phyloP scores from a whole-genome alignment of 2,888 invertebrate genomes.

The Andrena camellia region DNA sequence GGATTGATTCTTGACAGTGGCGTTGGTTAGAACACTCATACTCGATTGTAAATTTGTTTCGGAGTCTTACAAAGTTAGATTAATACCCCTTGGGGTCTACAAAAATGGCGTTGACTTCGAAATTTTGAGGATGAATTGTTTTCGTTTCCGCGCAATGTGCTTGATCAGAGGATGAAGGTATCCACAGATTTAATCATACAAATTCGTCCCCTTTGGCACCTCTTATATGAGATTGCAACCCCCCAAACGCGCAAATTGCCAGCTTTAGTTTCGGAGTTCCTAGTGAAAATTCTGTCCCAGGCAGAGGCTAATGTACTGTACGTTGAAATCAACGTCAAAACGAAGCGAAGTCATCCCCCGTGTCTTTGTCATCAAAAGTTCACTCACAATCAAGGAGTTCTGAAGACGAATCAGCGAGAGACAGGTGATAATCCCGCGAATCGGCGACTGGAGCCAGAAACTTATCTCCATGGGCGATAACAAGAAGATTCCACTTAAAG shows the following conservation, averaged over 20 bases:
- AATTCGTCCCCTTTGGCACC: too few species aligned
- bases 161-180: too few species aligned
- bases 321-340: slow-evolving; percentile 11
- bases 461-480: slow-evolving; percentile 13
- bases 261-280: background rate
- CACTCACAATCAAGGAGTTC: slow-evolving; percentile 8
- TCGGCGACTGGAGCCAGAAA: slow-evolving; percentile 3
- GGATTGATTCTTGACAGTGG: too few species aligned
- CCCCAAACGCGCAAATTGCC: background rate
- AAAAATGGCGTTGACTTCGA: too few species aligned
- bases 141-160: too few species aligned
- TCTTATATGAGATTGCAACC: background rate
- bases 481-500: slow-evolving; percentile 49
- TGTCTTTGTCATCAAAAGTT: slow-evolving; percentile 3
- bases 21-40: too few species aligned
- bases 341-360: background rate
- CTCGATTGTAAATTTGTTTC: too few species aligned
- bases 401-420: slow-evolving; percentile 1
- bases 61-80: too few species aligned
- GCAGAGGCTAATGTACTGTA: background rate
- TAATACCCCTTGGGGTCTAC: too few species aligned
- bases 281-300: background rate
- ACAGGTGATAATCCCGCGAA: slow-evolving; percentile 16
- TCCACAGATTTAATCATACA: too few species aligned
- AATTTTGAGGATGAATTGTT: too few species aligned